phyloP scores from a whole-genome alignment of 2,797 vertebrate genomes.

The Echiichthys vipera region DNA sequence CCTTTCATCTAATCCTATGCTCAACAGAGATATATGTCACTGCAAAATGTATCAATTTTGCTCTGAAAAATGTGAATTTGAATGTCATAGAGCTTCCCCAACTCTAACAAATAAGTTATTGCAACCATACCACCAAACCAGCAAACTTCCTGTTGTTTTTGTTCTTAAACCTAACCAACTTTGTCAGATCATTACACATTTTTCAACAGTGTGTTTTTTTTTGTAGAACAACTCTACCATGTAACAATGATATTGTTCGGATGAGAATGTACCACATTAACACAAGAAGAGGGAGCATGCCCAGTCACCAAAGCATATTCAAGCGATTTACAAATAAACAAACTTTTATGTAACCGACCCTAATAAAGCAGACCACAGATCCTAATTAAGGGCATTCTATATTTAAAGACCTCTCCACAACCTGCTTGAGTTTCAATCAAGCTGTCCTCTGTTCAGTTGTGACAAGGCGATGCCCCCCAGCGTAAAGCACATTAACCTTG shows the following conservation, averaged over 20 bases:
- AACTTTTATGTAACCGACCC: neutral
- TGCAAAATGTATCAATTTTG: neutral
- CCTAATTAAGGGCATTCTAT: slow-evolving; percentile 29
- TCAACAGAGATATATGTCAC: neutral
- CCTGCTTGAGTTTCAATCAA: slow-evolving; percentile 25
- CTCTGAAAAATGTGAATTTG: neutral
- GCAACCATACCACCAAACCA: neutral
- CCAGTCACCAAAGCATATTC: neutral
- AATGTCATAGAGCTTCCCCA: neutral
- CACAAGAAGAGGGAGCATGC: neutral
- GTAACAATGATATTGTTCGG: neutral
- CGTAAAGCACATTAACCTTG: slow-evolving; percentile 73
- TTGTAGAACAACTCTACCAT: neutral
- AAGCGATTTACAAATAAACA: neutral
- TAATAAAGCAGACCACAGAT: neutral
- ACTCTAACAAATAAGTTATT: too few relatives aligned
- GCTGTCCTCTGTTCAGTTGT: slow-evolving; percentile 52
- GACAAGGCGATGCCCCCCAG: slow-evolving; percentile 41
- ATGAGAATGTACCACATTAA: neutral
- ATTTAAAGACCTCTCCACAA: slow-evolving; percentile 23
- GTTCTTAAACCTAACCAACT: neutral
- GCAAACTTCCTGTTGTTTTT: too few relatives aligned
- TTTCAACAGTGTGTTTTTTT: neutral
- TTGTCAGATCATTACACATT: neutral
- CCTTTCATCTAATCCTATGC: neutral